phyloP scores from a whole-genome alignment of 2,113 vertebrate species.

The Balaenoptera acutorostrata region DNA sequence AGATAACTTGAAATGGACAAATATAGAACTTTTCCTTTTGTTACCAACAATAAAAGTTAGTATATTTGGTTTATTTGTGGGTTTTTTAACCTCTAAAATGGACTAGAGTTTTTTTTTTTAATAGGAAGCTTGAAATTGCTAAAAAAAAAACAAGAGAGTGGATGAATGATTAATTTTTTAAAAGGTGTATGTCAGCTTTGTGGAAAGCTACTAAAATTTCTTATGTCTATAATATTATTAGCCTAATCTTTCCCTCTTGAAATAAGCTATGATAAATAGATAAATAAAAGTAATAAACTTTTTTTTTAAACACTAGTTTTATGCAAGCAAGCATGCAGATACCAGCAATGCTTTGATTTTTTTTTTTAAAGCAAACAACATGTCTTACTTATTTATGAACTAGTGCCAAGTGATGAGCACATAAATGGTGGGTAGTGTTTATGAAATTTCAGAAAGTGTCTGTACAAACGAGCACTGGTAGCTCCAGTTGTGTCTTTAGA shows the following conservation, averaged over 20 bases:
- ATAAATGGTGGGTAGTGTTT: neutral
- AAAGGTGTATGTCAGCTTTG: neutral
- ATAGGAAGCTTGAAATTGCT: neutral
- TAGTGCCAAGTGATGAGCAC: neutral
- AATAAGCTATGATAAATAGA: neutral
- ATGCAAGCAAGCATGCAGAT: neutral
- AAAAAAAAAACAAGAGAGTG: neutral
- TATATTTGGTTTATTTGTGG: neutral
- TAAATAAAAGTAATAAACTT: neutral
- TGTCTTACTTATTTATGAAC: constrained; percentile 35
- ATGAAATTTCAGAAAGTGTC: neutral
- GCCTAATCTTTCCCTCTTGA: neutral
- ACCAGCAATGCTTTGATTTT: neutral
- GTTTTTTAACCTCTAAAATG: neutral
- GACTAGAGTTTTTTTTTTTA: neutral
- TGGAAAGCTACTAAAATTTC: neutral
- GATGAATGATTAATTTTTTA: neutral
- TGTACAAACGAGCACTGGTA: neutral
- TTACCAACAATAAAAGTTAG: neutral
- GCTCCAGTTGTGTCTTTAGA: neutral
- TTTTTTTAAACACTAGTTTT: neutral
- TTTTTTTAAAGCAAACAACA: neutral
- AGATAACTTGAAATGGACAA: neutral
- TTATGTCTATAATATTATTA: neutral
- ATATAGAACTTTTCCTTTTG: neutral